phyloP scores from a whole-genome alignment of 2,888 invertebrate genomes.

The Megastigmus dorsalis region DNA sequence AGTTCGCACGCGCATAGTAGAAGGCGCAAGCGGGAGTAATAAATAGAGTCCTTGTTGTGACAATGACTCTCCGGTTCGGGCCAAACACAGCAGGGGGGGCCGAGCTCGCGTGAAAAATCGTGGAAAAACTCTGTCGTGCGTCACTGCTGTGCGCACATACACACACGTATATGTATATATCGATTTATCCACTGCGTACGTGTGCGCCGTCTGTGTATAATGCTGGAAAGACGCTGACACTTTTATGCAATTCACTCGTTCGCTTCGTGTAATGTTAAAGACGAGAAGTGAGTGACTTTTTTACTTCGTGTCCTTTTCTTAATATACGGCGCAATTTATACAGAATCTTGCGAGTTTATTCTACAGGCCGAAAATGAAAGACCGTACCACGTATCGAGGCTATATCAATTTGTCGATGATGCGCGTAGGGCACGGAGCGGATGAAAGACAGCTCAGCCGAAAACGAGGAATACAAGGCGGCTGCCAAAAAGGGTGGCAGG shows the following conservation, averaged over 20 bases:
- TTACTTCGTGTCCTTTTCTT: no score
- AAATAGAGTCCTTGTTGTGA: constrained; percentile 53
- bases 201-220: neutral
- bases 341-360: no score
- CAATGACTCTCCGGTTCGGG: constrained; percentile 46
- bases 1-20: constrained; percentile 41
- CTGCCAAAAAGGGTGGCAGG: constrained; percentile 16
- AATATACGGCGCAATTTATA: no score
- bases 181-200: neutral
- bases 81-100: constrained; percentile 24
- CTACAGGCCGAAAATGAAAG: no score
- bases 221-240: no score
- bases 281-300: no score
- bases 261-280: no score
- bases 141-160: constrained; percentile 9
- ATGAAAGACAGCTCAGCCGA: neutral
- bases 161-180: no score
- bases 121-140: constrained; percentile 46
- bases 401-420: no score
- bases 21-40: constrained; percentile 14
- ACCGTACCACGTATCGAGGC: no score
- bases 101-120: constrained; percentile 54
- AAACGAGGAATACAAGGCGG: neutral
- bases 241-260: no score
- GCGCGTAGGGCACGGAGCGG: no score